A percentile compares a stretch with the other conserved stretches of the same genome.
Conservation (phyloP, 1,140 invertebrate species). For the Anoplophora glabripennis region DNA sequence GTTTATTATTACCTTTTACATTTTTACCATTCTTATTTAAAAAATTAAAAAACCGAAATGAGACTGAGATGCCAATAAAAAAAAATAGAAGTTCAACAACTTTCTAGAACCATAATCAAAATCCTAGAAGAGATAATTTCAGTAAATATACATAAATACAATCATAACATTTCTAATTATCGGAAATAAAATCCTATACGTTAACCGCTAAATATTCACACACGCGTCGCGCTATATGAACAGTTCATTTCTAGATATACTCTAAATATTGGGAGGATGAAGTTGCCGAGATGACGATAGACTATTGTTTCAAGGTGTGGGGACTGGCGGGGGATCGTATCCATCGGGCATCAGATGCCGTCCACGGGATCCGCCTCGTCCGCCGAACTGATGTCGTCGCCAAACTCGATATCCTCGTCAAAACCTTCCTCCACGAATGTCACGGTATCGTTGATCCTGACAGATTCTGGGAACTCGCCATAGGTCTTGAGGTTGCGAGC, state of each 20-base stretch:
- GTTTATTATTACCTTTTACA: conserved; percentile 8
- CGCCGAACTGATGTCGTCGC: conserved; percentile 85
- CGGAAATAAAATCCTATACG: neutral
- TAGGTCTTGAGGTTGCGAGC: conserved; percentile 98
- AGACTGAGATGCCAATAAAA: neutral
- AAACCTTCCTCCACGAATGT: conserved; percentile 91
- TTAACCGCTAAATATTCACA: neutral
- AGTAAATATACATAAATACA: conserved; percentile 1
- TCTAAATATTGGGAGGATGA: too few species aligned
- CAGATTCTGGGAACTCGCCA: conserved; percentile 97
- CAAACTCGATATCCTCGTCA: conserved; percentile 93
- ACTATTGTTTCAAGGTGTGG: too few species aligned
- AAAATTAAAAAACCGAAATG: conserved; percentile 7
- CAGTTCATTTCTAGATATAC: too few species aligned
- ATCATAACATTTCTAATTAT: neutral
- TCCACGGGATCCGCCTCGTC: conserved; percentile 82
- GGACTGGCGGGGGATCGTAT: neutral
- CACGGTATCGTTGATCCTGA: conserved; percentile 91
- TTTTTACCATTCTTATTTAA: neutral
- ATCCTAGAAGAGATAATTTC: neutral
- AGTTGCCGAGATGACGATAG: too few species aligned
- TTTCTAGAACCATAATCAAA: neutral
- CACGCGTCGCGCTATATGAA: too few species aligned
- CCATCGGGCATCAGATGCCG: conserved; percentile 44
- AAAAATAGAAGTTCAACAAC: neutral